These are phyloP conservation scores for Speoplatyrhinus poulsoni DNA, from an alignment of 2,113 vertebrate species.

Conservation along the genomic window DNA sequence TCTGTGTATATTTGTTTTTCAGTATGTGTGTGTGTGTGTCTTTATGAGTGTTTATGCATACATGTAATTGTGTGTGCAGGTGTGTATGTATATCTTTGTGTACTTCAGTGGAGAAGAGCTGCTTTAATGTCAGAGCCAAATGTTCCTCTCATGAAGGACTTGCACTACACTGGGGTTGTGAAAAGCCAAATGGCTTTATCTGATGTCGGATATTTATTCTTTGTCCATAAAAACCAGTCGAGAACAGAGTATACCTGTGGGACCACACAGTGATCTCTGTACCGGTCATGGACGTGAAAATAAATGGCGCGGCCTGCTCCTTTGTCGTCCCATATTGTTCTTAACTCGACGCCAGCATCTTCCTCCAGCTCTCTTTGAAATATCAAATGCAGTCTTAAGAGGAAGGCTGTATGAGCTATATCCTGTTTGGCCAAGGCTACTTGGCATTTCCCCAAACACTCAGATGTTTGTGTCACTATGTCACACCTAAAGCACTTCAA, in stretches of 20 bases:
- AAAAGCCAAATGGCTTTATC: slow-evolving; percentile 73
- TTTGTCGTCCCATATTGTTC: slow-evolving; percentile 59
- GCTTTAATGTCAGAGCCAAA: slow-evolving; percentile 79
- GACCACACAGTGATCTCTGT: slow-evolving; percentile 67
- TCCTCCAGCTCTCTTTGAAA: slow-evolving; percentile 56
- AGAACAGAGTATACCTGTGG: slow-evolving; percentile 75
- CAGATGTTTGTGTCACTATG: slow-evolving; percentile 50
- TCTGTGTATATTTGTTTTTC: slow-evolving; percentile 29
- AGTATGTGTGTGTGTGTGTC: slow-evolving; percentile 45
- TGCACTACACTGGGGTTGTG: slow-evolving; percentile 68
- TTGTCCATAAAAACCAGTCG: slow-evolving; percentile 78
- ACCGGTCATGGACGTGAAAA: slow-evolving; percentile 65
- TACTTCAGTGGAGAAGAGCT: slow-evolving; percentile 64
- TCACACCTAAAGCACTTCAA: slow-evolving; percentile 54
- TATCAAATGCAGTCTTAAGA: slow-evolving; percentile 47
- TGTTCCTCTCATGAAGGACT: slow-evolving; percentile 69
- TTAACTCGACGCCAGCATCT: slow-evolving; percentile 54
- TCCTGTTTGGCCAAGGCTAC: slow-evolving; percentile 41
- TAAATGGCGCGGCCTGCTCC: slow-evolving; percentile 59
- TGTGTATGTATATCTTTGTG: slow-evolving; percentile 56
- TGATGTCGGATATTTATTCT: slow-evolving; percentile 78
- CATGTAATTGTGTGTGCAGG: slow-evolving; percentile 20
- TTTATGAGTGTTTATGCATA: slow-evolving; percentile 15
- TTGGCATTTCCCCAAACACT: slow-evolving; percentile 40
- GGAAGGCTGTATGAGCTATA: slow-evolving; percentile 40